Conservation (phyloP, 2,888 invertebrate genomes). For the Noctuana brunneofusca region DNA sequence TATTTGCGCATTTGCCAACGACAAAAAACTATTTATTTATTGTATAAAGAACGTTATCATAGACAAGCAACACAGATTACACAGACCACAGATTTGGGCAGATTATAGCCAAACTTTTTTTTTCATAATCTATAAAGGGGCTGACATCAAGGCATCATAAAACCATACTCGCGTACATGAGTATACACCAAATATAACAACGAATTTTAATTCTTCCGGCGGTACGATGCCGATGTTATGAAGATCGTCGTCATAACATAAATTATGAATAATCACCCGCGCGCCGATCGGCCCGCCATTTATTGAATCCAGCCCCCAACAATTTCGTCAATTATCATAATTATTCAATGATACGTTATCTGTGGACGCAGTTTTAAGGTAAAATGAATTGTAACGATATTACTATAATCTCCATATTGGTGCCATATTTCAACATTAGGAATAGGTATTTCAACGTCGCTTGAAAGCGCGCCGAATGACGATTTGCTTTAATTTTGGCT, state of each 20-base stretch:
- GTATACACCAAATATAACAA: constrained; percentile 10
- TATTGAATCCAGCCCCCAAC: constrained; percentile 58
- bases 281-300: constrained; percentile 45
- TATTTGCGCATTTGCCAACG: no score
- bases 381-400: constrained; percentile 41
- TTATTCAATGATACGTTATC: constrained; percentile 72
- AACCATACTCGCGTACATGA: not conserved
- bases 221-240: constrained; percentile 15
- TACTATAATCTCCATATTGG: constrained; percentile 46
- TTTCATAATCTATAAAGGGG: no score
- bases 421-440: constrained; percentile 41
- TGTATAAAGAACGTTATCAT: no score
- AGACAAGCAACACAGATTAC: no score
- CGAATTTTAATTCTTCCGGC: constrained; percentile 32
- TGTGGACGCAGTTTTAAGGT: constrained; percentile 45
- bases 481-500: not conserved
- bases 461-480: not conserved
- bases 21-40: no score
- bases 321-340: constrained; percentile 71
- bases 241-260: constrained; percentile 46
- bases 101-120: no score
- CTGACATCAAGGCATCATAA: not conserved
- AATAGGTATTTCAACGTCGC: constrained; percentile 17
- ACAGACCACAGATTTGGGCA: no score
- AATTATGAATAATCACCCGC: constrained; percentile 55